Conservation (phyloP, 2,888 invertebrate species). For the Artemia sp. region DNA sequence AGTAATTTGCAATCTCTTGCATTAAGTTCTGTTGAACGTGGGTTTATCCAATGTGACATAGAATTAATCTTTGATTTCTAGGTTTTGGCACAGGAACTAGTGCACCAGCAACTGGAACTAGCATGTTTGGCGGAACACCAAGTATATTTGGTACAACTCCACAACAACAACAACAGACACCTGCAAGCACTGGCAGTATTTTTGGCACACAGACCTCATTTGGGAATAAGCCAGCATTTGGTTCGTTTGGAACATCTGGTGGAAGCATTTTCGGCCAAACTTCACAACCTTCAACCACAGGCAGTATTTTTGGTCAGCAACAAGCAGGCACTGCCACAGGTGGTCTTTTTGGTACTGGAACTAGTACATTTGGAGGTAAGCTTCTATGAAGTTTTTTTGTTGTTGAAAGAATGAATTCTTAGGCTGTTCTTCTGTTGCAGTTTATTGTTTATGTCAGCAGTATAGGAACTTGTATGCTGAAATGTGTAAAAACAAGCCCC, state of each 20-base stretch:
- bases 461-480: too few species aligned
- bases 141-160: background rate
- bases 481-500: too few species aligned
- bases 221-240: constrained; percentile 11
- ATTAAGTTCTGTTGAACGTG: too few species aligned
- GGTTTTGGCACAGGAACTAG: constrained; percentile 23
- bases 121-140: constrained; percentile 20
- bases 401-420: too few species aligned
- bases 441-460: too few species aligned
- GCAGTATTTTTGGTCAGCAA: constrained; percentile 23
- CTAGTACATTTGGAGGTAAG: background rate
- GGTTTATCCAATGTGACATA: too few species aligned
- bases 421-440: too few species aligned
- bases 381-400: too few species aligned
- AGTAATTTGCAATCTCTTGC: too few species aligned
- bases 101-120: constrained; percentile 24
- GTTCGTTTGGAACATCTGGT: constrained; percentile 5
- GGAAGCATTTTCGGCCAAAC: constrained; percentile 45
- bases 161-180: background rate
- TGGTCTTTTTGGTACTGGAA: constrained; percentile 26
- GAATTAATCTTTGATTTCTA: background rate
- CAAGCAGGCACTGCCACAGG: constrained; percentile 22
- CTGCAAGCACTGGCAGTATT: constrained; percentile 18
- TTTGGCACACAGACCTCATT: constrained; percentile 24
- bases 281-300: constrained; percentile 35